Evolutionary conservation across 2,888 invertebrate genomes (phyloP).

Genomic region (Alloscopus bannaensis): DNA sequence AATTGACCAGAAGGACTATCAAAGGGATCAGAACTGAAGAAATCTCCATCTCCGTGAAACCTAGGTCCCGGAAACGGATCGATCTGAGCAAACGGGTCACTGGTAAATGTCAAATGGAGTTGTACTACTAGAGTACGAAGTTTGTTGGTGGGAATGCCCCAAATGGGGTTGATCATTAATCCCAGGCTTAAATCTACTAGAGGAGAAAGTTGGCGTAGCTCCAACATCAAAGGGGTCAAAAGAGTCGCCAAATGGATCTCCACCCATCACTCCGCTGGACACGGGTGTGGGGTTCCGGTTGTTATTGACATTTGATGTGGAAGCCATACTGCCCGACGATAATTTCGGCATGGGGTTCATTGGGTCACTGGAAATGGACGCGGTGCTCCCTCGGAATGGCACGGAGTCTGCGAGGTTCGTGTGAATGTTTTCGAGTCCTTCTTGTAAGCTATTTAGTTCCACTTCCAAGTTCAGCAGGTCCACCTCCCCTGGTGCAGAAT

Average conservation of each 20-base stretch:
- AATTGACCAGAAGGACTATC: constrained; percentile 70
- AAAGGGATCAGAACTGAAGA: constrained; percentile 72
- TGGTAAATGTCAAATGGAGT: constrained; percentile 61
- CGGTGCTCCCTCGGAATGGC: constrained; percentile 72
- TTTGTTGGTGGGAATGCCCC: constrained; percentile 16
- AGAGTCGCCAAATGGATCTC: constrained; percentile 81
- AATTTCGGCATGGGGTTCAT: constrained; percentile 70
- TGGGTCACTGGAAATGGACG: constrained; percentile 72
- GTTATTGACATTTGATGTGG: constrained; percentile 55
- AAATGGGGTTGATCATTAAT: constrained; percentile 37
- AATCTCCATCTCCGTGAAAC: constrained; percentile 67
- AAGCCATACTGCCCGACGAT: constrained; percentile 61
- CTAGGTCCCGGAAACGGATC: constrained; percentile 71
- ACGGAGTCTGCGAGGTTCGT: constrained; percentile 70
- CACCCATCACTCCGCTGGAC: constrained; percentile 75
- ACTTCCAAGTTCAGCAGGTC: constrained; percentile 92
- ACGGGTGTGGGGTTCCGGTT: constrained; percentile 75
- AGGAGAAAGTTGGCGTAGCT: constrained; percentile 37
- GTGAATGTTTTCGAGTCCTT: constrained; percentile 88
- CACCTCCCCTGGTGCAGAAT: constrained; percentile 82
- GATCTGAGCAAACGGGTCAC: constrained; percentile 71
- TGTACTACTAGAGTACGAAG: constrained; percentile 53
- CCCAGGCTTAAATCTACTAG: constrained; percentile 32
- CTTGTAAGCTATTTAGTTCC: constrained; percentile 88
- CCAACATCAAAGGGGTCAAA: constrained; percentile 77